Conservation (phyloP, 2,797 vertebrate species). For the Pempheris klunzingeri region DNA sequence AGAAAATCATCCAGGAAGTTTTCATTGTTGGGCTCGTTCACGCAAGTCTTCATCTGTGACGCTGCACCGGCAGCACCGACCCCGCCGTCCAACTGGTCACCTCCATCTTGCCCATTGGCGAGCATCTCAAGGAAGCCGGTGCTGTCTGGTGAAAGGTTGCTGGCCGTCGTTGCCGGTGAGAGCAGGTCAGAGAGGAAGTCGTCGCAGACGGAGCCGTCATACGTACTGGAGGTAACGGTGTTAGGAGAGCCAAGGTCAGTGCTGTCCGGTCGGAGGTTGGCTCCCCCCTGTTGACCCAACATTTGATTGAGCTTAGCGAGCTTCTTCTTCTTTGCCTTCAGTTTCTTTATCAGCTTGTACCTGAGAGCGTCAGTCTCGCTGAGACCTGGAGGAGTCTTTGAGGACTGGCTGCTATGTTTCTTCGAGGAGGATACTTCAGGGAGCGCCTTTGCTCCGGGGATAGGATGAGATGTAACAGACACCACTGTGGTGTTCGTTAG, state of each 20-base stretch:
- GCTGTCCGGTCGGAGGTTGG: constrained; percentile 80
- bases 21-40: constrained; percentile 68
- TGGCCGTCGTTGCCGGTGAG: constrained; percentile 83
- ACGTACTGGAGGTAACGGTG: constrained; percentile 76
- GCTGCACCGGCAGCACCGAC: constrained; percentile 18
- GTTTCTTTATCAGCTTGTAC: constrained; percentile 91
- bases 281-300: constrained; percentile 52
- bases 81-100: constrained; percentile 8
- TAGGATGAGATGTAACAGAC: background rate
- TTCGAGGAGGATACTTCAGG: constrained; percentile 38
- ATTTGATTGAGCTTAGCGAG: constrained; percentile 88
- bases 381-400: constrained; percentile 46
- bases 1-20: constrained; percentile 90
- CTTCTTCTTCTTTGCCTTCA: constrained; percentile 94
- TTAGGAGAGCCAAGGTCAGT: constrained; percentile 75
- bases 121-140: constrained; percentile 76
- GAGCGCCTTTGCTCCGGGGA: background rate
- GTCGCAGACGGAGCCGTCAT: constrained; percentile 75
- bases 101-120: constrained; percentile 47
- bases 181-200: constrained; percentile 90
- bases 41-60: constrained; percentile 48
- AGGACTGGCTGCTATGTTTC: constrained; percentile 35
- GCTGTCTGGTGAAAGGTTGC: constrained; percentile 86
- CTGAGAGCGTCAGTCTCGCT: constrained; percentile 88
- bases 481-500: background rate